A percentile compares a stretch with the other conserved stretches of the same genome.
Conservation (phyloP, 2,113 vertebrate species). For the Eptesicus fuscus region DNA sequence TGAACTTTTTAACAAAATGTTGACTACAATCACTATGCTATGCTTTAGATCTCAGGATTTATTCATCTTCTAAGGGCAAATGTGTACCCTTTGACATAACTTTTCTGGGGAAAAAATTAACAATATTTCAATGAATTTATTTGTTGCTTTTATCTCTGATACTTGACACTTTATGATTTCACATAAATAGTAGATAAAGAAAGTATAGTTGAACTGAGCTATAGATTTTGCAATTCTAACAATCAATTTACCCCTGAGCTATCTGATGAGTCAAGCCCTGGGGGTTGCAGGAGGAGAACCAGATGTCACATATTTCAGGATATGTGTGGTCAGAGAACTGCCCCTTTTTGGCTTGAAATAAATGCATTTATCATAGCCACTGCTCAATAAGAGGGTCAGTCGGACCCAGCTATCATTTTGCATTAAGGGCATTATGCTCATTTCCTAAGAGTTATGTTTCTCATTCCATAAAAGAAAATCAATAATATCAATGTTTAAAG, state of each 20-base stretch:
- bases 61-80: background rate
- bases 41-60: background rate
- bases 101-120: background rate
- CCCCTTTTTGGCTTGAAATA: background rate
- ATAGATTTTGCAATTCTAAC: background rate
- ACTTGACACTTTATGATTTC: background rate
- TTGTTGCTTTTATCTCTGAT: background rate
- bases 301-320: background rate
- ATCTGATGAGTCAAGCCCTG: background rate
- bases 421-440: background rate
- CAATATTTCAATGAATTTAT: background rate
- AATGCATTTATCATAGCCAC: background rate
- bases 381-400: background rate
- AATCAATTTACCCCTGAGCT: background rate
- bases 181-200: background rate
- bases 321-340: background rate
- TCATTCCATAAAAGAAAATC: background rate
- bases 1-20: background rate
- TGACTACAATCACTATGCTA: background rate
- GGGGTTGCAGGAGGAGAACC: background rate
- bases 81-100: background rate
- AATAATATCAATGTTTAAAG: background rate
- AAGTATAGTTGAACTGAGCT: background rate
- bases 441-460: background rate
- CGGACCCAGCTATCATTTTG: background rate